phyloP scores from a whole-genome alignment of 2,888 invertebrate genomes.

The Trisateles emortualis region DNA sequence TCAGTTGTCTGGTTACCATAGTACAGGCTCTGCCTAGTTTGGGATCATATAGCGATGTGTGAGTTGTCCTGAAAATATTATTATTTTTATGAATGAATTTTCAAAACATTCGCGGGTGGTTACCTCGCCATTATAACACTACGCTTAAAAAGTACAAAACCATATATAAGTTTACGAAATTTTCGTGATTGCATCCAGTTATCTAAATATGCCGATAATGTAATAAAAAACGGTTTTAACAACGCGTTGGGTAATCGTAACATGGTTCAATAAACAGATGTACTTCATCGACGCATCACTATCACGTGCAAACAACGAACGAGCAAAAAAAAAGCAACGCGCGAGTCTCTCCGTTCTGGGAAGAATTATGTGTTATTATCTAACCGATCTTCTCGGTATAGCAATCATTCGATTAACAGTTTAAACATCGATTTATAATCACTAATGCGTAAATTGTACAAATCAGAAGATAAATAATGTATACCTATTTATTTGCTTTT shows the following conservation, averaged over 20 bases:
- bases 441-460: slow-evolving; percentile 2
- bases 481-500: too few species aligned
- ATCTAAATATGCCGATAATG: slow-evolving; percentile 12
- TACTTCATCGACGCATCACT: slow-evolving; percentile 12
- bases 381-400: slow-evolving; percentile 20
- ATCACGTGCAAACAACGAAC: slow-evolving; percentile 2
- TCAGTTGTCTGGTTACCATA: too few species aligned
- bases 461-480: not conserved
- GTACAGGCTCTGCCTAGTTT: too few species aligned
- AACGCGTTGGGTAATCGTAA: slow-evolving; percentile 30
- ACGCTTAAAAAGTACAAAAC: not conserved
- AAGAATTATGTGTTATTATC: slow-evolving; percentile 29
- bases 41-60: too few species aligned
- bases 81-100: too few species aligned
- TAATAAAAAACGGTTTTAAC: slow-evolving; percentile 4
- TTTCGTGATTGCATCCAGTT: slow-evolving; percentile 13
- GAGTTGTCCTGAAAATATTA: too few species aligned
- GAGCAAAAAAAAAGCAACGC: not conserved
- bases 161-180: not conserved
- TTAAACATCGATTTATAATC: slow-evolving; percentile 17
- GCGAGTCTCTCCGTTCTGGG: slow-evolving; percentile 20
- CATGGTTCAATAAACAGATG: slow-evolving; percentile 11
- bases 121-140: too few species aligned
- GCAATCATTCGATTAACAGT: slow-evolving; percentile 14
- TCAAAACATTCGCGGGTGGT: too few species aligned